Evolutionary conservation across 2,888 invertebrate genomes (phyloP), one percentile per base, ranked within the genome.

Genomic region (Euplexia lucipara): DNA sequence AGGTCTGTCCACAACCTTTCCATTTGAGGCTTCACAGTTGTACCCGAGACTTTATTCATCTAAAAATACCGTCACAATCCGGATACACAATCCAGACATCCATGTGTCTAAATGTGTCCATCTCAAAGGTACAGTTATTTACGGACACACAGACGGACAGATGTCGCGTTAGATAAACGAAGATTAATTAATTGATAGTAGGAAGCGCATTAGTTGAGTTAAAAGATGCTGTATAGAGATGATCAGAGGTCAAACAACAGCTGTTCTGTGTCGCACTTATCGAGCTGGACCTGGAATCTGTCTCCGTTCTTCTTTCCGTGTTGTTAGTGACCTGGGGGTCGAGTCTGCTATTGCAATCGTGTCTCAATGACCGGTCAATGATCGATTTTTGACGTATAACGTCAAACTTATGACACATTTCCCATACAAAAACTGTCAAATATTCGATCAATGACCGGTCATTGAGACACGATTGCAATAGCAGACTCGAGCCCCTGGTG

Each of bases 121-220:
- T 39, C 26, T 68, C 22, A 68, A 69, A 69, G 54, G 51, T 42
- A 47, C 37, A 44, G 47, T 62, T 71, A 71, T 72, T 75, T 70
- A 57, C 35, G n/a, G 16, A 63, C 48, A 62, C 26, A 51, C 44
- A 44, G 34, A 56, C 20, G 26, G 75, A 52, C 70, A 71, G 61
- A 75, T 71, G 71, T 71, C 71, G 22, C 48, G 34, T 57, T 75
- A 32, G 20, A 72, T 69, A 44, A 41, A 57, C 20, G 63, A 37
- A 57, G 63, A 75, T 72, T 70, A 49, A 72, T 70, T 75, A 53
- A 75, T 75, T 53, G 41, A 47, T 41, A 41, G 41, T 57, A 70
- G 76, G 76, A 70, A 70, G 45, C 14, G 18, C 1, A 49, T 30
- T 53, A 12, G 51, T 60, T 37, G 20, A 68, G n/a, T 42, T 48